Conservation (phyloP, 2,113 vertebrate genomes). For the Barnardius zonarius region DNA sequence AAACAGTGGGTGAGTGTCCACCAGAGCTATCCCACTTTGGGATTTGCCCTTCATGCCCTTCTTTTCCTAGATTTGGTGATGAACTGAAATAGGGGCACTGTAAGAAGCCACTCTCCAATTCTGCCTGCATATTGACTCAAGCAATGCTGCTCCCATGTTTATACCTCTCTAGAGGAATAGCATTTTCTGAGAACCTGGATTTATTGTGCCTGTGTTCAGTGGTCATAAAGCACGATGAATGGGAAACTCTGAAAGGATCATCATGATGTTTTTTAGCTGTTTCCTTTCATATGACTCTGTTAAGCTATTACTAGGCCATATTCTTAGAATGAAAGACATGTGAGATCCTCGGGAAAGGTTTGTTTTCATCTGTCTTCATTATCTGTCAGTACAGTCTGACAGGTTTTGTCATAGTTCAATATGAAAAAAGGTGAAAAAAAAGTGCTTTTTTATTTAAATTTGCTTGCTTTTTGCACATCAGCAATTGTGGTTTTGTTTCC, state of each 20-base stretch:
- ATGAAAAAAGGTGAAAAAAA: not conserved
- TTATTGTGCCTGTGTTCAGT: not conserved
- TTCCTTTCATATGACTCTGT: not conserved
- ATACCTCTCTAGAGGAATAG: not conserved
- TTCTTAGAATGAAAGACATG: not conserved
- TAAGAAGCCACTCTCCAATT: not conserved
- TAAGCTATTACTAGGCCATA: not conserved
- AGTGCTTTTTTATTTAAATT: not conserved
- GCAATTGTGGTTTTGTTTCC: not conserved
- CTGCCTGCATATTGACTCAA: not conserved
- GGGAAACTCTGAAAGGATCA: not conserved
- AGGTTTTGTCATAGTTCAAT: not conserved
- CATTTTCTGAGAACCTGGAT: not conserved
- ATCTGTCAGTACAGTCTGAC: not conserved
- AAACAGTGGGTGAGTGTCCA: rapidly evolving
- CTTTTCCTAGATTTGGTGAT: not conserved
- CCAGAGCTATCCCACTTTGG: not conserved
- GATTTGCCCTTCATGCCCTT: not conserved
- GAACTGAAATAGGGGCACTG: not conserved
- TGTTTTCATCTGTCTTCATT: not conserved
- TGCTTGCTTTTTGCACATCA: not conserved
- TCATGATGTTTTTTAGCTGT: not conserved
- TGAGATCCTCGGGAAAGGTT: not conserved
- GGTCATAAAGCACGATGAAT: not conserved
- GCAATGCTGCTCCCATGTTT: not conserved